Conservation (phyloP, 2,113 vertebrate species). For the Vireo altiloquus region DNA sequence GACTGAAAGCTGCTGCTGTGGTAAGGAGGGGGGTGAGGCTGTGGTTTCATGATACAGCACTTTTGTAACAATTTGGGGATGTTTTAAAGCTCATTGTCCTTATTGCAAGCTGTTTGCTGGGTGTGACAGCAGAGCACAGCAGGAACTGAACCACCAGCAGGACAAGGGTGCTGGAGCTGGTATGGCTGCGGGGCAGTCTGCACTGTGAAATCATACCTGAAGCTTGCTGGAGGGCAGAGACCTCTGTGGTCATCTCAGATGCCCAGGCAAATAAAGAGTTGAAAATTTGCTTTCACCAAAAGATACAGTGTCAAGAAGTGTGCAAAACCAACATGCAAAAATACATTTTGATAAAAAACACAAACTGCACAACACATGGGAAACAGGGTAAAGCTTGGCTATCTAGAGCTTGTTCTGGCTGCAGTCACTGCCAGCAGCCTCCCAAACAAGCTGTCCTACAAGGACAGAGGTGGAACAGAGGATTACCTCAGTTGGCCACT, state of each 20-base stretch:
- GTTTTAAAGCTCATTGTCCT: not conserved
- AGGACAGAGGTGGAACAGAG: not conserved
- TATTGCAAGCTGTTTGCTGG: not conserved
- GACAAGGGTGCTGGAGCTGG: not conserved
- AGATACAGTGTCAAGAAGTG: not conserved
- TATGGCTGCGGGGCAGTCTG: not conserved
- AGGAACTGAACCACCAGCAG: not conserved
- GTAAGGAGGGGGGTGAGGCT: not conserved
- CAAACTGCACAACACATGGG: not conserved
- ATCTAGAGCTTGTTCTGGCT: not conserved
- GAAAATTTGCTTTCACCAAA: not conserved
- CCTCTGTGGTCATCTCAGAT: not conserved
- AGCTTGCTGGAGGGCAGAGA: not conserved
- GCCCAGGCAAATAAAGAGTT: not conserved
- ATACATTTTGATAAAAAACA: not conserved
- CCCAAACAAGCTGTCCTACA: not conserved
- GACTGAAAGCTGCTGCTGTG: not conserved
- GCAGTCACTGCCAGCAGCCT: not conserved
- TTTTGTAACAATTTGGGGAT: not conserved
- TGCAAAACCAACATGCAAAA: not conserved
- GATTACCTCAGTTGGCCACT: not conserved
- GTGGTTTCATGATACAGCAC: not conserved
- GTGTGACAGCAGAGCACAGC: not conserved
- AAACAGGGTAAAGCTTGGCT: not conserved
- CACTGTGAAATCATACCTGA: not conserved